These are phyloP conservation scores for Dasypogon diadema DNA, from an alignment of 2,888 invertebrate species.

Conservation along the genomic window DNA sequence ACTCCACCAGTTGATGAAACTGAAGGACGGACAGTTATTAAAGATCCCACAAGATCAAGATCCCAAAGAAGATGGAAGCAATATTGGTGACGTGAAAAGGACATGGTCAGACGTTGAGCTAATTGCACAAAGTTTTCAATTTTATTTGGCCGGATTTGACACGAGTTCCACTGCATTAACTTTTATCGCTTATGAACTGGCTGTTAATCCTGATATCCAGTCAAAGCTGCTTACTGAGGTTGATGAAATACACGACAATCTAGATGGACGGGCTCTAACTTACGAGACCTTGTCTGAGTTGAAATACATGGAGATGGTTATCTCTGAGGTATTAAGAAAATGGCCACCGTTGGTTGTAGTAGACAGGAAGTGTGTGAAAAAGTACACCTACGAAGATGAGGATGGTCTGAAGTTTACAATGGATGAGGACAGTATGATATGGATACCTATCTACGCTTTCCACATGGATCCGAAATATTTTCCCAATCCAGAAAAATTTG, in stretches of 20 bases:
- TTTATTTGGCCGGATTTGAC: conserved; percentile 73
- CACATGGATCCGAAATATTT: conserved; percentile 72
- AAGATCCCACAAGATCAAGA: conserved; percentile 64
- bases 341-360: conserved; percentile 70
- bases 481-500: conserved; percentile 72
- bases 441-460: conserved; percentile 68
- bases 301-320: conserved; percentile 72
- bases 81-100: conserved; percentile 53
- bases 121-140: conserved; percentile 72
- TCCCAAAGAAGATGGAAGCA: background rate
- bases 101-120: conserved; percentile 71
- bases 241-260: conserved; percentile 66
- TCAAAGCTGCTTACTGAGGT: conserved; percentile 67
- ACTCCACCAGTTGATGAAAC: conserved; percentile 70
- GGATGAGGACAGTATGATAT: conserved; percentile 61
- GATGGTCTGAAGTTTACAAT: conserved; percentile 61
- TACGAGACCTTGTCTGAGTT: conserved; percentile 72
- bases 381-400: conserved; percentile 67
- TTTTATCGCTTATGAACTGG: conserved; percentile 72
- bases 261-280: conserved; percentile 69
- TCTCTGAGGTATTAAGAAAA: conserved; percentile 71
- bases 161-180: conserved; percentile 70
- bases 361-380: conserved; percentile 71
- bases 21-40: background rate
- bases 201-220: conserved; percentile 73